phyloP scores from a whole-genome alignment of 2,113 vertebrate genomes.

The Scomber scombrus region DNA sequence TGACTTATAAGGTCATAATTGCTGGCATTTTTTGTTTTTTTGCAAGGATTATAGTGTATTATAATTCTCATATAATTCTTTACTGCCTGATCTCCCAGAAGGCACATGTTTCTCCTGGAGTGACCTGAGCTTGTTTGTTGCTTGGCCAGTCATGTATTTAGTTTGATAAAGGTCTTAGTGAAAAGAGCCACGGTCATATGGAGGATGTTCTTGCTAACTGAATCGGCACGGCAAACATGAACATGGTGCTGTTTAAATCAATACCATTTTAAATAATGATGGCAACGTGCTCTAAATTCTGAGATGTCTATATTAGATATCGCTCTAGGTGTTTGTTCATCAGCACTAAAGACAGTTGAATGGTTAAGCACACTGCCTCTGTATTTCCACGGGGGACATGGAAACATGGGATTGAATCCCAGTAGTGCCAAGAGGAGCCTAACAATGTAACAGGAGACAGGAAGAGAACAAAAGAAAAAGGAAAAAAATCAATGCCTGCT shows the following conservation, averaged over 20 bases:
- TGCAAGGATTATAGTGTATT: no score
- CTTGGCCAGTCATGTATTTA: conserved; percentile 54
- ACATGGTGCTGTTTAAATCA: conserved; percentile 34
- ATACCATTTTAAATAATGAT: conserved; percentile 1
- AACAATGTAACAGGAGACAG: not conserved
- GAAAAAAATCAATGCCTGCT: not conserved
- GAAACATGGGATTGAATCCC: not conserved
- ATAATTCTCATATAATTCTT: not conserved
- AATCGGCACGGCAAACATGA: conserved; percentile 51
- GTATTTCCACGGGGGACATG: not conserved
- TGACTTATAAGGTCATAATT: no score
- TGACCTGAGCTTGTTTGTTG: conserved; percentile 37
- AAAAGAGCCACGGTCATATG: conserved; percentile 54
- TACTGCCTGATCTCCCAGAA: conserved; percentile 29
- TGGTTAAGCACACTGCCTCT: not conserved
- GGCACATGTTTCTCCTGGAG: conserved; percentile 31
- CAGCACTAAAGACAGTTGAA: not conserved
- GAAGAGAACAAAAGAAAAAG: not conserved
- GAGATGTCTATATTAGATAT: not conserved
- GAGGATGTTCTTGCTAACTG: conserved; percentile 41
- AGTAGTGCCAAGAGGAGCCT: not conserved
- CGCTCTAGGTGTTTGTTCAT: not conserved
- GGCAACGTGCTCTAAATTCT: conserved; percentile 18
- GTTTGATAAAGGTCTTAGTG: conserved; percentile 62
- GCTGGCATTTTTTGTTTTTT: no score